These are phyloP conservation scores for Trichogramma dendrolimi DNA, from an alignment of 2,888 invertebrate genomes.

Conservation along the genomic window DNA sequence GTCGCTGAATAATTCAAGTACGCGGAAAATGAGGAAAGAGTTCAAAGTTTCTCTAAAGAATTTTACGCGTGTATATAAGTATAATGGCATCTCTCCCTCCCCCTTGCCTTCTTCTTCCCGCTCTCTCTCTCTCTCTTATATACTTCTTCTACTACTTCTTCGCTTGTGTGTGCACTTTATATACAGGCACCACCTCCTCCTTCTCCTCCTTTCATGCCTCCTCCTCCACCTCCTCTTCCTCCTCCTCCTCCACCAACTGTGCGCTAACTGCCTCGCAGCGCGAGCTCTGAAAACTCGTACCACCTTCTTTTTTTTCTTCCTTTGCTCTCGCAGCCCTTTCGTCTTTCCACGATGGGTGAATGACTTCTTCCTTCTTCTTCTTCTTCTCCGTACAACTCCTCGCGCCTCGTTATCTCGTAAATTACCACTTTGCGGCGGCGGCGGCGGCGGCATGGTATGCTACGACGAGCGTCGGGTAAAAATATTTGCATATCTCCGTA, in stretches of 20 bases:
- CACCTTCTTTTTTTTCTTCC: neutral
- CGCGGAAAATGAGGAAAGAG: constrained; percentile 51
- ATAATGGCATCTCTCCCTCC: constrained; percentile 11
- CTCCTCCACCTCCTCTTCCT: neutral
- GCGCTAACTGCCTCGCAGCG: neutral
- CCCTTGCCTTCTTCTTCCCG: constrained; percentile 21
- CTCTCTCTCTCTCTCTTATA: constrained; percentile 1
- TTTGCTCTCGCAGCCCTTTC: constrained; percentile 3
- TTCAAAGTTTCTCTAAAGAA: constrained; percentile 49
- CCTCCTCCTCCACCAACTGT: constrained; percentile 8
- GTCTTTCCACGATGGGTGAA: neutral
- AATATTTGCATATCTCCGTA: constrained; percentile 26
- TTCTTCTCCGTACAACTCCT: constrained; percentile 1
- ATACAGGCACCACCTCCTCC: neutral
- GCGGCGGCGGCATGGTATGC: neutral
- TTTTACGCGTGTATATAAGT: constrained; percentile 36
- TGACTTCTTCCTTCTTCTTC: neutral
- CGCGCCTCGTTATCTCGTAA: constrained; percentile 26
- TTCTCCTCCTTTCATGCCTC: neutral
- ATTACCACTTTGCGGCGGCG: constrained; percentile 19
- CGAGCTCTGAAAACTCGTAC: neutral
- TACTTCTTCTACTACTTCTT: neutral
- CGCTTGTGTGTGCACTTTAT: too few species aligned
- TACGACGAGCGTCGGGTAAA: constrained; percentile 1
- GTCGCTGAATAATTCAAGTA: constrained; percentile 52